phyloP scores from a whole-genome alignment of 2,797 vertebrate genomes.

The Tadarida brasiliensis region DNA sequence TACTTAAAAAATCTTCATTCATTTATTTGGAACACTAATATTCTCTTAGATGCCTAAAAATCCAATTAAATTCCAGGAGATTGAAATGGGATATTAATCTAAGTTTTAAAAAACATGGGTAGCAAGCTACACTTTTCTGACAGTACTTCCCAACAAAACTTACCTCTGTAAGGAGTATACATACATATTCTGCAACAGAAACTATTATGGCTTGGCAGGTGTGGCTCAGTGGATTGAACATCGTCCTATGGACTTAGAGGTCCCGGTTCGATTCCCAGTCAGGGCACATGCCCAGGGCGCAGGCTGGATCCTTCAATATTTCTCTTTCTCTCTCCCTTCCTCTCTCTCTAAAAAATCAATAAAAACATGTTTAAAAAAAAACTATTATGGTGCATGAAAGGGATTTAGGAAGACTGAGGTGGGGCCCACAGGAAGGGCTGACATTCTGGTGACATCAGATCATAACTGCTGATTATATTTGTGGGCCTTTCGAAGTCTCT shows the following conservation, averaged over 20 bases:
- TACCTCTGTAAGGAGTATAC: slow-evolving; percentile 1
- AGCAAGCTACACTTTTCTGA: background rate
- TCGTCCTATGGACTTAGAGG: too few relatives aligned
- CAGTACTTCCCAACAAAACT: background rate
- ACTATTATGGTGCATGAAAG: background rate
- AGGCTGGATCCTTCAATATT: too few relatives aligned
- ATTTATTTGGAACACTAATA: slow-evolving; percentile 40
- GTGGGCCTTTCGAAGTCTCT: slow-evolving; percentile 82
- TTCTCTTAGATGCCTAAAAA: slow-evolving; percentile 10
- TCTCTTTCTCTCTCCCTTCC: too few relatives aligned
- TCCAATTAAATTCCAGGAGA: slow-evolving; percentile 33
- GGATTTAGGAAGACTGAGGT: slow-evolving; percentile 21
- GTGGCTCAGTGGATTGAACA: too few relatives aligned
- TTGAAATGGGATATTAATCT: slow-evolving; percentile 44
- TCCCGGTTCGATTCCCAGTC: too few relatives aligned
- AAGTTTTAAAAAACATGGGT: background rate
- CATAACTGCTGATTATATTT: slow-evolving; percentile 84
- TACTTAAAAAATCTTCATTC: background rate
- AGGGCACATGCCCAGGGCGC: too few relatives aligned
- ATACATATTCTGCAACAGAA: background rate
- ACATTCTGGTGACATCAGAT: slow-evolving; percentile 78
- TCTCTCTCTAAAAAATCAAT: too few relatives aligned
- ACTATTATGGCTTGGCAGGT: background rate
- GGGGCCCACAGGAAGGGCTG: slow-evolving; percentile 46
- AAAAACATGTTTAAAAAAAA: background rate